A percentile compares a stretch with the other conserved stretches of the same genome.
Evolutionary conservation across 2,797 vertebrate species (phyloP).

Genomic region (Macrochelys suwanniensis): DNA sequence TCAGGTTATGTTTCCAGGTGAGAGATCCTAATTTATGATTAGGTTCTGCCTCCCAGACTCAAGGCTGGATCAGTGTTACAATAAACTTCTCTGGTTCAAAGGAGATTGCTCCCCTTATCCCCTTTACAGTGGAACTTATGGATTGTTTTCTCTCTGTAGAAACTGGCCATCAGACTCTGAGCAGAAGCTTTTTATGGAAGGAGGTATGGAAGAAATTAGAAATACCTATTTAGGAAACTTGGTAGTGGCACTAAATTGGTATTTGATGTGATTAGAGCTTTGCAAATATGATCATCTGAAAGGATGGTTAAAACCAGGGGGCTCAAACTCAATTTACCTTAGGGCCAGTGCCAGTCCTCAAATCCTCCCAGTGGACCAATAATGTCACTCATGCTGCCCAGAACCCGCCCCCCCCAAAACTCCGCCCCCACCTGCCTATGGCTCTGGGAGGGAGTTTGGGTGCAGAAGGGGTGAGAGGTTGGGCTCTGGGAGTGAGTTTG

Average conservation of each 20-base stretch:
- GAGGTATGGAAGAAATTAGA: slow-evolving; percentile 36
- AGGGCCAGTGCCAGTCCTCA: no score
- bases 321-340: no score
- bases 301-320: background rate
- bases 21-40: background rate
- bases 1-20: background rate
- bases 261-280: slow-evolving; percentile 11
- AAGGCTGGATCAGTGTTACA: background rate
- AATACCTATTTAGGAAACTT: slow-evolving; percentile 31
- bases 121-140: background rate
- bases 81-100: background rate
- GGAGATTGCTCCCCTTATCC: background rate
- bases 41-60: background rate
- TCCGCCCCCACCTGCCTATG: no score
- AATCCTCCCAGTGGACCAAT: no score
- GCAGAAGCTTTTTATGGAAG: slow-evolving; percentile 33
- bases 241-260: slow-evolving; percentile 30
- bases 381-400: no score
- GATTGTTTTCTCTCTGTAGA: background rate
- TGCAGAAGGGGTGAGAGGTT: no score
- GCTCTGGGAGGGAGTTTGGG: no score
- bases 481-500: no score
- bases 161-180: background rate
- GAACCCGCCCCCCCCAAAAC: no score
- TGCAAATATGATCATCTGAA: slow-evolving; percentile 15